Evolutionary conservation across 2,888 invertebrate genomes (phyloP).

Genomic region (Drosophila sordidula): DNA sequence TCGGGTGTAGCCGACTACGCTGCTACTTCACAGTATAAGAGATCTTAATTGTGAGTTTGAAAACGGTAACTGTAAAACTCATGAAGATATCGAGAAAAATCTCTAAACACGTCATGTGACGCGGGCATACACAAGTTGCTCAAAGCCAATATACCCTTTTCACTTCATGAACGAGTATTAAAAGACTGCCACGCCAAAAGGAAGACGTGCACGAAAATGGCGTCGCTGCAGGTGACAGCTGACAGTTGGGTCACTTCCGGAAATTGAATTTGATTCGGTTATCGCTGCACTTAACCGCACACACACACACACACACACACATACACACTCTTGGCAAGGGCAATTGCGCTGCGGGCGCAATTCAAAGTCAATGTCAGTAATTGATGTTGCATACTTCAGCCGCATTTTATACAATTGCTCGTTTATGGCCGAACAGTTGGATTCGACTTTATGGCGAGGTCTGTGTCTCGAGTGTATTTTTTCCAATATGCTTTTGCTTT

Average conservation of each 20-base stretch:
- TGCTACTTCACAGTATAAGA: too few relatives aligned
- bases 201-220: conserved; percentile 25
- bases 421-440: conserved; percentile 43
- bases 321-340: conserved; percentile 22
- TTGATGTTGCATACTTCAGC: conserved; percentile 57
- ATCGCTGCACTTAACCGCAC: conserved; percentile 45
- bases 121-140: too few relatives aligned
- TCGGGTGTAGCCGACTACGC: too few relatives aligned
- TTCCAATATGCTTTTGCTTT: conserved; percentile 36
- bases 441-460: conserved; percentile 36
- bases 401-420: conserved; percentile 53
- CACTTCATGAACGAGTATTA: too few relatives aligned
- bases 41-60: too few relatives aligned
- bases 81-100: too few relatives aligned
- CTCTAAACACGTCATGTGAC: too few relatives aligned
- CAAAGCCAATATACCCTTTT: too few relatives aligned
- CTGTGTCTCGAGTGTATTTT: conserved; percentile 26
- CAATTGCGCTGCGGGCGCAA: conserved; percentile 24
- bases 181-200: not conserved
- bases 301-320: not conserved
- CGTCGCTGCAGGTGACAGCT: conserved; percentile 22
- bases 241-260: conserved; percentile 42
- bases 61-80: too few relatives aligned
- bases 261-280: conserved; percentile 20
- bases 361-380: conserved; percentile 77